These are phyloP conservation scores for Dipodomys ordii DNA, from an alignment of 2,113 vertebrate species.

Conservation along the genomic window DNA sequence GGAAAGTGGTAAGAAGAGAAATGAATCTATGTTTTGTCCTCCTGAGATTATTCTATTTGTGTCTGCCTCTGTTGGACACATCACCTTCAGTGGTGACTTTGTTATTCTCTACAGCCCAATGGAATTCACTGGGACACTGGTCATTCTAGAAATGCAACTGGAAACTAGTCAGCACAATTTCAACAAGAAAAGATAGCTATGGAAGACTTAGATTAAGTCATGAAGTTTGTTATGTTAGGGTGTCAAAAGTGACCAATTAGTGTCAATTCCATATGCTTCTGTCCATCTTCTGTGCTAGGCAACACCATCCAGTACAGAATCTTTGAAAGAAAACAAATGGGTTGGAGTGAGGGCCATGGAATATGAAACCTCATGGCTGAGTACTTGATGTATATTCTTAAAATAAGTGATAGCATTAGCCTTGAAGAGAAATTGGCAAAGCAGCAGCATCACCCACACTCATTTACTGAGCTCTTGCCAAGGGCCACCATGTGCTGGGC, in stretches of 20 bases:
- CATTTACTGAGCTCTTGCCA: not conserved
- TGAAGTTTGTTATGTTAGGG: not conserved
- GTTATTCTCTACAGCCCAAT: not conserved
- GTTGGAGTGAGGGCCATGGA: too few species aligned
- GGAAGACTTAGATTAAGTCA: not conserved
- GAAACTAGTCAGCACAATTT: slow-evolving; percentile 35
- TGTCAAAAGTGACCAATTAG: not conserved
- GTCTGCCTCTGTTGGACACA: not conserved
- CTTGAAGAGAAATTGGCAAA: not conserved
- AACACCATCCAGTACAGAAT: not conserved
- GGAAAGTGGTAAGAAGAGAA: not conserved
- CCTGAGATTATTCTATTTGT: not conserved
- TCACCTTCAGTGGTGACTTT: not conserved
- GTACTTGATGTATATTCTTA: not conserved
- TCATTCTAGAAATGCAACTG: not conserved
- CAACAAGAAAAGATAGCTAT: not conserved
- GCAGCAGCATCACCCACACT: not conserved
- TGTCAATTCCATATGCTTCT: not conserved
- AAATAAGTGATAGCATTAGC: not conserved
- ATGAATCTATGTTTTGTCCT: not conserved
- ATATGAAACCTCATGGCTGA: not conserved
- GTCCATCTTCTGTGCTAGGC: not conserved
- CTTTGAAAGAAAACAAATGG: not conserved
- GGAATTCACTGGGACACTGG: not conserved
- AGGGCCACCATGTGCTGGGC: not conserved